phyloP scores from a whole-genome alignment of 1,140 invertebrate species.

The Drosophila kohkoa region DNA sequence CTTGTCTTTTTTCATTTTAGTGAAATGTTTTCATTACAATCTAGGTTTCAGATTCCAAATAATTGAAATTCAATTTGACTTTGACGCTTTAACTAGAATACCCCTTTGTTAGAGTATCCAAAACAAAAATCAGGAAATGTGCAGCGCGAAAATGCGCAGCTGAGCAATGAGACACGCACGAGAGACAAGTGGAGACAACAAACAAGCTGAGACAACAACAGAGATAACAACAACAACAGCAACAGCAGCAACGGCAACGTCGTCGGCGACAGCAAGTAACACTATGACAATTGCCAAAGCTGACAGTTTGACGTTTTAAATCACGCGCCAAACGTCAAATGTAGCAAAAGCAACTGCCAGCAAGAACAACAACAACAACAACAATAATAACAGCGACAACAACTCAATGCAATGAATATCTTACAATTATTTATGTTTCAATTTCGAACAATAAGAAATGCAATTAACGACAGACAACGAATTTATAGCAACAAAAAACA shows the following conservation, averaged over 20 bases:
- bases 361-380: constrained; percentile 29
- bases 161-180: constrained; percentile 53
- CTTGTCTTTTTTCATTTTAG: too few species aligned
- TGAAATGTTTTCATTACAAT: too few species aligned
- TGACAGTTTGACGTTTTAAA: constrained; percentile 77
- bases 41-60: too few species aligned
- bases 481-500: constrained; percentile 39
- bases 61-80: background rate
- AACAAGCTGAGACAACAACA: constrained; percentile 52
- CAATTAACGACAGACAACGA: constrained; percentile 37
- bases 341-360: constrained; percentile 24
- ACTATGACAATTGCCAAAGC: constrained; percentile 67
- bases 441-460: constrained; percentile 45
- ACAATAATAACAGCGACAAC: constrained; percentile 43
- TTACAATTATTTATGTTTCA: constrained; percentile 59
- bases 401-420: constrained; percentile 66
- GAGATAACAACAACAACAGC: constrained; percentile 6
- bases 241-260: background rate
- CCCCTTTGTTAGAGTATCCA: background rate
- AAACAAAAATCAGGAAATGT: constrained; percentile 73
- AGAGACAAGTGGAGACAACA: constrained; percentile 35
- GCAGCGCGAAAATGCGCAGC: constrained; percentile 62
- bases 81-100: background rate
- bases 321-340: constrained; percentile 71
- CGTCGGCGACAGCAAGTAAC: too few species aligned